Percentiles rank a stretch among this genome's conserved stretches.
Conservation (phyloP, 2,888 invertebrate genomes). For the Scaptomyza cyrtandrae region DNA sequence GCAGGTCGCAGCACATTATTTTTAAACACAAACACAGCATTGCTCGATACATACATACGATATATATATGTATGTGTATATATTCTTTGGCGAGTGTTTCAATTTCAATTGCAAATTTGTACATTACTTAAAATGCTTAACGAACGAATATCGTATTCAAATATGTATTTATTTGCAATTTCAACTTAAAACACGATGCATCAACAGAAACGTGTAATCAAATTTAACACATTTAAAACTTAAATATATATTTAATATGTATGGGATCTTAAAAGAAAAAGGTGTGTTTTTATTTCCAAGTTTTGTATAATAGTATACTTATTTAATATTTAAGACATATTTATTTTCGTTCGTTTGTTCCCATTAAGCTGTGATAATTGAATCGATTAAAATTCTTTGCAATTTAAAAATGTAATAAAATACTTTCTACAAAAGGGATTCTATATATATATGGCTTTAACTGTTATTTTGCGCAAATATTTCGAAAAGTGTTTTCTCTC, state of each 20-base stretch:
- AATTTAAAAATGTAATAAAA: not conserved
- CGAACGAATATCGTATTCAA: not conserved
- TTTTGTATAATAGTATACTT: not conserved
- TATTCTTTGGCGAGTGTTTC: conserved; percentile 7
- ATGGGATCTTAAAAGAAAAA: not conserved
- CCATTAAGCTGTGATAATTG: not conserved
- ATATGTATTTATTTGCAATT: conserved; percentile 1
- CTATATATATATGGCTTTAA: not conserved
- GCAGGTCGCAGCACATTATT: conserved; percentile 6
- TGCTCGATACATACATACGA: not conserved
- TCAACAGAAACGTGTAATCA: not conserved
- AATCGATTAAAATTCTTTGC: not conserved
- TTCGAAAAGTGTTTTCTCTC: conserved; percentile 3
- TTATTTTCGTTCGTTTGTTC: not conserved
- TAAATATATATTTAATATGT: not conserved
- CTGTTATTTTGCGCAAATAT: conserved; percentile 20
- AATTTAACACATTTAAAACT: not conserved
- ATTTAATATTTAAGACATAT: not conserved
- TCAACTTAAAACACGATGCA: not conserved
- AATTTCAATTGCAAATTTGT: conserved; percentile 19
- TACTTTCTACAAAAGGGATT: not conserved
- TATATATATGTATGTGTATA: no score
- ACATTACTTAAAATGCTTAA: not conserved
- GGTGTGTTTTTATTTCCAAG: not conserved
- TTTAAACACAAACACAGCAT: not conserved